These are phyloP conservation scores for Atlantisia rogersi DNA, from an alignment of 2,113 vertebrate genomes.

Conservation along the genomic window DNA sequence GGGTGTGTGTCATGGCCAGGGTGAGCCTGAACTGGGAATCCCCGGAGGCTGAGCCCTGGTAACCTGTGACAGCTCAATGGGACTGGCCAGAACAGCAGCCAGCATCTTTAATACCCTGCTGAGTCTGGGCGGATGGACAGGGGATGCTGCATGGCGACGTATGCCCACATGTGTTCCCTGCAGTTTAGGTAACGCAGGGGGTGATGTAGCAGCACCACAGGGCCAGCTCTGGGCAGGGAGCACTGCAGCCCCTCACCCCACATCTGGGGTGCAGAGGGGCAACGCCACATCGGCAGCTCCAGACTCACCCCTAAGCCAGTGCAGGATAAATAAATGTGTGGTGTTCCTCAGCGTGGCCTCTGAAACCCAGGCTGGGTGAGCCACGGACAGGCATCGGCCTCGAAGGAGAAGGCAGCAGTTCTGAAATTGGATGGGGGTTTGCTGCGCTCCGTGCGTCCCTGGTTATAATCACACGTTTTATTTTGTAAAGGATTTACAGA, in stretches of 20 bases:
- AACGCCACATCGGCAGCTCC: background rate
- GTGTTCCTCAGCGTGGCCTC: background rate
- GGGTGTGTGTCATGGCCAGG: background rate
- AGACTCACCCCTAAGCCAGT: background rate
- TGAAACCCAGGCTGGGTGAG: background rate
- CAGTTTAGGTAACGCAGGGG: no score
- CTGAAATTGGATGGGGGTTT: background rate
- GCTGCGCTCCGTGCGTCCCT: background rate
- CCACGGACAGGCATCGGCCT: background rate
- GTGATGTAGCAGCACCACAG: no score
- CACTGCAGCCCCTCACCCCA: background rate
- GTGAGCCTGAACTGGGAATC: background rate
- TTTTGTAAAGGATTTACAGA: background rate
- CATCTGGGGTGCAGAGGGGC: no score
- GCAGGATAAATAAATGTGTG: background rate
- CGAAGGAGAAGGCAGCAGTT: background rate
- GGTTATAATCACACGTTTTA: rapidly evolving
- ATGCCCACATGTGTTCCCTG: rapidly evolving
- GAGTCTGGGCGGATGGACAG: no score
- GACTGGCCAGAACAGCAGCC: background rate
- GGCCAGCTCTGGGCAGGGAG: rapidly evolving
- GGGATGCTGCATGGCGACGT: background rate
- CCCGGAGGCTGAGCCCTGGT: rapidly evolving
- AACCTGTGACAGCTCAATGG: no score
- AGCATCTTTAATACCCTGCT: background rate